These are phyloP conservation scores for Squalus acanthias DNA, from an alignment of 2,797 vertebrate genomes.

Conservation along the genomic window DNA sequence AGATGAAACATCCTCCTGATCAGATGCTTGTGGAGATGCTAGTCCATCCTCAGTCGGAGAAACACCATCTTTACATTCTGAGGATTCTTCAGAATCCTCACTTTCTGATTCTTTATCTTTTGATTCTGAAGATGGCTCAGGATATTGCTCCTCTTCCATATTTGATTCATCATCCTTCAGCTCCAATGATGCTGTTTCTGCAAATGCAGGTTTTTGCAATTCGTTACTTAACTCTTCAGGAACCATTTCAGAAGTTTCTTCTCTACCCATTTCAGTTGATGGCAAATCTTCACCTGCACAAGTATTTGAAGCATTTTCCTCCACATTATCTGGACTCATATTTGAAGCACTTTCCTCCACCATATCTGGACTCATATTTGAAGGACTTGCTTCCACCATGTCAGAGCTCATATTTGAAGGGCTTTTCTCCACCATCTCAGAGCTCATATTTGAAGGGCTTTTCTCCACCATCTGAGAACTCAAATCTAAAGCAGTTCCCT, in stretches of 20 bases:
- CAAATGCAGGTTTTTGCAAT: slow-evolving; percentile 18
- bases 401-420: slow-evolving; percentile 30
- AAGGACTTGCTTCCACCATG: slow-evolving; percentile 26
- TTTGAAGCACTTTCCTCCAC: slow-evolving; percentile 20
- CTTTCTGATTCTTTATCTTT: slow-evolving; percentile 54
- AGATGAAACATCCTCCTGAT: slow-evolving; percentile 63
- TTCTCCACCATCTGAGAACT: slow-evolving; percentile 29
- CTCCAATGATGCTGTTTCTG: neutral
- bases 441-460: slow-evolving; percentile 14
- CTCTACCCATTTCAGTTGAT: slow-evolving; percentile 28
- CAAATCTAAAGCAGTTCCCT: slow-evolving; percentile 26
- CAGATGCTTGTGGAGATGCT: slow-evolving; percentile 62
- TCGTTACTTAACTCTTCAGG: slow-evolving; percentile 29
- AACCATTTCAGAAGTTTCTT: slow-evolving; percentile 18
- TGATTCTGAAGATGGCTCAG: slow-evolving; percentile 27
- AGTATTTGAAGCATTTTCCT: slow-evolving; percentile 69
- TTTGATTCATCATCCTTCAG: slow-evolving; percentile 35
- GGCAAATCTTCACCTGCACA: slow-evolving; percentile 48
- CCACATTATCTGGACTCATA: slow-evolving; percentile 64
- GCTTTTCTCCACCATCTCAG: slow-evolving; percentile 15
- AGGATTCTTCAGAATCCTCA: slow-evolving; percentile 58
- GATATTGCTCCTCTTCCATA: slow-evolving; percentile 32
- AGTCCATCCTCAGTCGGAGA: slow-evolving; percentile 65
- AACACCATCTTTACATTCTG: slow-evolving; percentile 59
- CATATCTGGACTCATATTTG: slow-evolving; percentile 49